Base-by-base conservation (phyloP, 2,113 vertebrate species). In the Oncorhynchus mykiss region DNA sequence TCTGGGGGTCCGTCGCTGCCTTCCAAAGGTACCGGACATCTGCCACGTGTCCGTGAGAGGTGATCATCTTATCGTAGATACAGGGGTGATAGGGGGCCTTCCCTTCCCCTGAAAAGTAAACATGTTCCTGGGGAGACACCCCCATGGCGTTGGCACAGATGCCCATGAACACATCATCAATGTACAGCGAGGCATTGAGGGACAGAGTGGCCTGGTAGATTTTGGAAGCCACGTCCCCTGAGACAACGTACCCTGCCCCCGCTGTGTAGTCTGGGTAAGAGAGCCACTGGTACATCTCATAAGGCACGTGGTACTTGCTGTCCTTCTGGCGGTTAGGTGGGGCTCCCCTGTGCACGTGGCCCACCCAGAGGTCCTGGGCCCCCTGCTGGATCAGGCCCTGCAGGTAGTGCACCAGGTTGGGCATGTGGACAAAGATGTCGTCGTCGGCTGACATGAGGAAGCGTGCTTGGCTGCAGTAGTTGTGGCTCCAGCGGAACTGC, bases 111-210 rank as follows among this genome's bases (percentile, higher is more conserved):
- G 96, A 95, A 88, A 98, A 97, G 90, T 95, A 98, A 8, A 87
- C 84, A 13, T 99, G 95, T 76, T 94, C 72, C 72, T 95, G 95
- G 45, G 96, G 96, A 66, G 92, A 91, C 66, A 97, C 87, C n/a
- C 95, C 95, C 82, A 95, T 87, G 78, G 92, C 93, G 69, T 94
- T 95, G 88, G 96, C 97, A 88, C 96, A 99, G 68, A 99, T 94
- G 67, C 97, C 97, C 97, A 99, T 98, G 90, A 97, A 98, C 85
- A 98, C 97, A 48, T 98, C 96, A 0, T 99, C 97, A 25, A 98
- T 98, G 82, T 97, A 96, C 64, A 99, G 86, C 34, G 94, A 96
- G 5, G 96, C 92, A 77, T 96, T 97, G 14, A 98, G 92, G 9
- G 92, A 90, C 87, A 93, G 80, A 1, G 94, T 95, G 1, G 96